Conservation (phyloP, 2,888 invertebrate species). For the Adelphocoris suturalis region DNA sequence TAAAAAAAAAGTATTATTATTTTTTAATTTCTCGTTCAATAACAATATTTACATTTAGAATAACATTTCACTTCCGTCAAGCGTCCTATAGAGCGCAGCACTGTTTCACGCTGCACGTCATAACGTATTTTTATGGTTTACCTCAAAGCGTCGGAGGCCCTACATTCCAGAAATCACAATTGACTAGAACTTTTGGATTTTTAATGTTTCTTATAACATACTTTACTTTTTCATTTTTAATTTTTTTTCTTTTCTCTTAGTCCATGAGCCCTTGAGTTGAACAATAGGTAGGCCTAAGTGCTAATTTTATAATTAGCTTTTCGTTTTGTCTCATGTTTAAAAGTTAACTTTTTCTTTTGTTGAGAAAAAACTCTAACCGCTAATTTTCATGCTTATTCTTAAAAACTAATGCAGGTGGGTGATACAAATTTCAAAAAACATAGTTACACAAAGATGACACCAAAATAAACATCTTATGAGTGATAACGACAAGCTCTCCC, state of each 20-base stretch:
- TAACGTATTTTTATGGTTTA: conserved; percentile 45
- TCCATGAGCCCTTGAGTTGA: conserved; percentile 74
- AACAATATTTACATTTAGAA: conserved; percentile 83
- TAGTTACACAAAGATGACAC: conserved; percentile 6
- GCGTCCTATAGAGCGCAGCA: conserved; percentile 72
- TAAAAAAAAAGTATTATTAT: conserved; percentile 42
- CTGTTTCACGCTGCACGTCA: conserved; percentile 43
- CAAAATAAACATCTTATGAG: conserved; percentile 46
- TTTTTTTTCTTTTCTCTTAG: conserved; percentile 27
- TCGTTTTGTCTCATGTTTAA: conserved; percentile 60
- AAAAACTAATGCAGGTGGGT: conserved; percentile 62
- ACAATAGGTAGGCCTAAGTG: conserved; percentile 74
- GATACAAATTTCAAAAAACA: conserved; percentile 4
- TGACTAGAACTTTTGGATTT: conserved; percentile 74
- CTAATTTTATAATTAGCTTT: conserved; percentile 72
- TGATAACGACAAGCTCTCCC: conserved; percentile 71
- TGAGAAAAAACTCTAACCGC: conserved; percentile 54
- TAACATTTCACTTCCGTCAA: conserved; percentile 77
- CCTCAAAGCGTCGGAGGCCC: conserved; percentile 72
- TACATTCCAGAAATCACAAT: conserved; percentile 74
- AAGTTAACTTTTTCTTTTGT: conserved; percentile 53
- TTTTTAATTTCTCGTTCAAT: conserved; percentile 77
- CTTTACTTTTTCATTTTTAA: conserved; percentile 29
- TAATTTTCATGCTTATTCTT: conserved; percentile 62
- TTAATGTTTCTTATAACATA: conserved; percentile 55